Base-by-base conservation (phyloP, 1,140 invertebrate genomes). In the Ectropis grisescens region DNA sequence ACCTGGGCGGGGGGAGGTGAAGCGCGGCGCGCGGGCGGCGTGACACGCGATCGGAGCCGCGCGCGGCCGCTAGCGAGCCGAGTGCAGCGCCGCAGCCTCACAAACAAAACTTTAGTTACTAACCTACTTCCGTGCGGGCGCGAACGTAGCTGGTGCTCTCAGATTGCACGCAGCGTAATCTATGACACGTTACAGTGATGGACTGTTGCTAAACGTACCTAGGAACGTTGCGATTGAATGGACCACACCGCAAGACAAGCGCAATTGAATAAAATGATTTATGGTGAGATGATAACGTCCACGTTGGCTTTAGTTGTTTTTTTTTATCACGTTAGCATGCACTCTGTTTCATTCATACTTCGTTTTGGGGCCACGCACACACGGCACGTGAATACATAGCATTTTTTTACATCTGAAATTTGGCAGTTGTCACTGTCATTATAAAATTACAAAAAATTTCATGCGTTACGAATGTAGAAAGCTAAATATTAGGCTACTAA, bases 41-140 rank as follows among this genome's bases (percentile, higher is more conserved):
- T n/a, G n/a, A 11, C 11, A 33, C 23, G 34, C 47, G 56, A 53
- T 55, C 52, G 41, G 41, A 44, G 52, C 52, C 66, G 68, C 53
- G 60, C 58, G 64, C 29, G 47, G 45, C 24, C 25, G 32, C 47
- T 61, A 76, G 67, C 58, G 38, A 34, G 33, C 44, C 45, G 54
- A 56, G 75, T 72, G 72, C 75, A 48, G 66, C 68, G 69, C 65
- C 75, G 78, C 70, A 72, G 70, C 76, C 76, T 78, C 72, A 66
- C 76, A 76, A 81, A 81, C 75, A 78, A 81, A 78, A 78, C 64
- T 80, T 80, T 81, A 81, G 75, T 81, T 74, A 74, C 51, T 81
- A 81, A 81, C 75, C 75, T 81, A 81, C 75, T 81, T 81, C 75
- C 72, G 75, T 67, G 70, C 75, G 72, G 62, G 75, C 68, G 75